Evolutionary conservation across 1,140 invertebrate species (phyloP).

Genomic region (Drosophila nigrodunni): DNA sequence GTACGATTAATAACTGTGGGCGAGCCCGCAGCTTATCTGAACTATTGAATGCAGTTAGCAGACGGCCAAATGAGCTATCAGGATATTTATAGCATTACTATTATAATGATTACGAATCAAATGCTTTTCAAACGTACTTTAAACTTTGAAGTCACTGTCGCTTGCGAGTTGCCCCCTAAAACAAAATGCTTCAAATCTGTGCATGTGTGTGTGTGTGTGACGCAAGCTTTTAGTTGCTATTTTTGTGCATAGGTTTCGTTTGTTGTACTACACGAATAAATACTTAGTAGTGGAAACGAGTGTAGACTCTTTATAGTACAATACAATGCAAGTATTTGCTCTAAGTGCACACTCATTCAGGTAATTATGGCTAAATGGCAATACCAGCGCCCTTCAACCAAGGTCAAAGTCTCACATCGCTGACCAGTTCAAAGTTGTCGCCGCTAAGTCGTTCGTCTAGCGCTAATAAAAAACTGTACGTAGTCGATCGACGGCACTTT

Average conservation of each 20-base stretch:
- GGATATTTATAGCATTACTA: conserved; percentile 25
- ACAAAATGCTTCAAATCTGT: conserved; percentile 34
- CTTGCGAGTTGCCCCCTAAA: conserved; percentile 18
- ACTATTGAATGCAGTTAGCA: conserved; percentile 4
- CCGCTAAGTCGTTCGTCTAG: conserved; percentile 56
- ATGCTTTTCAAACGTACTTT: conserved; percentile 45
- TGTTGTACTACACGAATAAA: not conserved
- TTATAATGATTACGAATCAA: conserved; percentile 26
- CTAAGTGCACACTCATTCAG: conserved; percentile 49
- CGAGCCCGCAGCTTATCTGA: conserved; percentile 3
- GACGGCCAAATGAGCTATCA: not conserved
- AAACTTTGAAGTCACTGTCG: conserved; percentile 53
- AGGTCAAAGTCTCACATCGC: conserved; percentile 61
- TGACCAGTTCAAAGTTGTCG: conserved; percentile 64
- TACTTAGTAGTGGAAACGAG: conserved; percentile 7
- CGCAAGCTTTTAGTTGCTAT: too few species aligned
- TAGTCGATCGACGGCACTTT: conserved; percentile 49
- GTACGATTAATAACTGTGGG: not conserved
- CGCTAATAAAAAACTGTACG: conserved; percentile 61
- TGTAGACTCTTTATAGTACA: not conserved
- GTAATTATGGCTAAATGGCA: conserved; percentile 74
- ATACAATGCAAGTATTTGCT: conserved; percentile 34
- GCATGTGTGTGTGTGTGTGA: not conserved
- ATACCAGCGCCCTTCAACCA: conserved; percentile 70
- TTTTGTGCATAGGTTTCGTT: not conserved